Percentiles rank a stretch among this genome's conserved stretches.
Evolutionary conservation across 2,113 vertebrate species (phyloP).

Genomic region (Urocitellus parryii): DNA sequence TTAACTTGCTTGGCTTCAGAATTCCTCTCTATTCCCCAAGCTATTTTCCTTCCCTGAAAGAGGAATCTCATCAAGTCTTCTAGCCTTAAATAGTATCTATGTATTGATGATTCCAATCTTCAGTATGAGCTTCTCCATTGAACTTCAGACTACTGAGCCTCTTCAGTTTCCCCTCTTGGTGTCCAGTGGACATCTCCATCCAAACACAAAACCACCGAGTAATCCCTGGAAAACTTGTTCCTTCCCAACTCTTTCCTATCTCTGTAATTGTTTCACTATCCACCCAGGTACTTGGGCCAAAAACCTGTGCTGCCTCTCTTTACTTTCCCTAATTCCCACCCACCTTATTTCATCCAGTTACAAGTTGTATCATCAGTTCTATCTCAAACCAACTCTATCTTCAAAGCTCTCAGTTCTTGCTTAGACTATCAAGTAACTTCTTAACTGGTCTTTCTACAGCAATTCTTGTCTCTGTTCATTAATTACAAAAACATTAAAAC

Average conservation of each 20-base stretch:
- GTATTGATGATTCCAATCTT: background rate
- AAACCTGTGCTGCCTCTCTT: background rate
- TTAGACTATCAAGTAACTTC: background rate
- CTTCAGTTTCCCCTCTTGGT: background rate
- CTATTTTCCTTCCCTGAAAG: background rate
- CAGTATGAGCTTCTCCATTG: background rate
- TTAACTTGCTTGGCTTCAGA: background rate
- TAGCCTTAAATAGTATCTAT: background rate
- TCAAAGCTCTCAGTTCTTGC: background rate
- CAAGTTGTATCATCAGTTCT: background rate
- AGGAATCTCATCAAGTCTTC: background rate
- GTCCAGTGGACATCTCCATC: background rate
- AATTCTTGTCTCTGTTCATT: background rate
- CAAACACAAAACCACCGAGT: background rate
- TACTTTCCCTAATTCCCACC: background rate
- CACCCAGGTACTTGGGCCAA: background rate
- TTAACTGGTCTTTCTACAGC: background rate
- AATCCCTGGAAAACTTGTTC: background rate
- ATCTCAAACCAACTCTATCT: background rate
- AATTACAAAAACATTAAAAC: slow-evolving; percentile 32
- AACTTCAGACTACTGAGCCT: background rate
- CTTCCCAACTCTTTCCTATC: background rate
- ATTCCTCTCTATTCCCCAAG: background rate
- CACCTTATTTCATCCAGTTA: background rate
- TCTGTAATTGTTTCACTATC: slow-evolving; percentile 14